Conservation (phyloP, 2,797 vertebrate genomes). For the Ficedula albicollis region DNA sequence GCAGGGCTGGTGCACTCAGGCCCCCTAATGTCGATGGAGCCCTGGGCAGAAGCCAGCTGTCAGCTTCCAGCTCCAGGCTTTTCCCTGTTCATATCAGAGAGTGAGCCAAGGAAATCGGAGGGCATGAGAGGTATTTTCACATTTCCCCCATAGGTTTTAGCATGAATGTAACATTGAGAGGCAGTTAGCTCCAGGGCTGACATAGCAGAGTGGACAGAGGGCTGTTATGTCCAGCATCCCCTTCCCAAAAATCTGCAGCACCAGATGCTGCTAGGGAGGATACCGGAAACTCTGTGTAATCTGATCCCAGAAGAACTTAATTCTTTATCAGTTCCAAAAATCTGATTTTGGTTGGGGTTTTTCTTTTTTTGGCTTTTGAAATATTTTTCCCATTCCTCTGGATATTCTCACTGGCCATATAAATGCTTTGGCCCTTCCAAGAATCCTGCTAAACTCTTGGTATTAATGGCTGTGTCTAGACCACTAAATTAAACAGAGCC, state of each 20-base stretch:
- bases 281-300: background rate
- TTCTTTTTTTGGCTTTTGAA: background rate
- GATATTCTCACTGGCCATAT: background rate
- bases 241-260: background rate
- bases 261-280: background rate
- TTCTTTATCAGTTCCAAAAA: background rate
- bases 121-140: background rate
- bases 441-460: background rate
- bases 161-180: background rate
- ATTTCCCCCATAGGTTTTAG: background rate
- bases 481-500: background rate
- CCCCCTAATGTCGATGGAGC: accelerated
- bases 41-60: background rate
- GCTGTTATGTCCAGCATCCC: background rate
- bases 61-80: background rate
- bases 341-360: background rate
- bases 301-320: background rate
- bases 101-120: background rate
- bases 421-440: background rate
- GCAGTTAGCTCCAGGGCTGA: background rate
- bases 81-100: background rate
- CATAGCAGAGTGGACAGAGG: background rate
- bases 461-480: slow-evolving; percentile 25
- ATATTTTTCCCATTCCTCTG: background rate
- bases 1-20: background rate